These are phyloP conservation scores for Phallusia fumigata DNA, from an alignment of 23 tunicate species.

Conservation along the genomic window DNA sequence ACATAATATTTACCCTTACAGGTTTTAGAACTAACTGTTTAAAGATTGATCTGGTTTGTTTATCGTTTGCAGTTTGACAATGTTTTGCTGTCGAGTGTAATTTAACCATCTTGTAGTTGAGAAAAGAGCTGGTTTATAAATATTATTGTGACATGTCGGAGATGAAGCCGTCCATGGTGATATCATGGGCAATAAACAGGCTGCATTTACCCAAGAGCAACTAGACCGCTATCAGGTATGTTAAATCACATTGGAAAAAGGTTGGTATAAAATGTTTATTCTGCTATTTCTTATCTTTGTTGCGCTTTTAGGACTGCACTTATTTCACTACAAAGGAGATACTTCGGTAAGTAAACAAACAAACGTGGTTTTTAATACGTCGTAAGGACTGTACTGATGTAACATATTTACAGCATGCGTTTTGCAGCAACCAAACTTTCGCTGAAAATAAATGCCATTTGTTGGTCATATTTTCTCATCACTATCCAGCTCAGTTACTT, in stretches of 20 bases:
- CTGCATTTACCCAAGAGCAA: slow-evolving; percentile 52
- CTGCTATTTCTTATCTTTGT: background rate
- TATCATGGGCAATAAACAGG: slow-evolving; percentile 58
- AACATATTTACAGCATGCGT: background rate
- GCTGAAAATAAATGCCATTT: no score
- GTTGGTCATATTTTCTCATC: no score
- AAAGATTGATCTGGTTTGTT: no score
- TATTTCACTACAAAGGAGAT: slow-evolving; percentile 66
- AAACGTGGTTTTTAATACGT: background rate
- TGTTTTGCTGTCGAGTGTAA: no score
- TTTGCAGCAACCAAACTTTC: background rate
- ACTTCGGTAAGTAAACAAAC: slow-evolving; percentile 20
- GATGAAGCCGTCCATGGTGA: background rate
- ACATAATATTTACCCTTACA: no score
- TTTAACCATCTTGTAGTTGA: no score
- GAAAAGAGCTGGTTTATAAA: background rate
- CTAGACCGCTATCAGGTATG: slow-evolving; percentile 68
- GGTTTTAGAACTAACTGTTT: no score
- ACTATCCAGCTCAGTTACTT: no score
- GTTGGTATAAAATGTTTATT: background rate
- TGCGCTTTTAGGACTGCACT: slow-evolving; percentile 48
- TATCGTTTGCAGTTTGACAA: no score
- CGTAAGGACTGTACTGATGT: background rate
- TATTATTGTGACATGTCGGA: background rate
- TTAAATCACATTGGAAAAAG: background rate